Percentiles rank a stretch among this genome's conserved stretches.
These are phyloP conservation scores for Polypterus senegalus DNA, from an alignment of 2,113 vertebrate species.

Conservation along the genomic window DNA sequence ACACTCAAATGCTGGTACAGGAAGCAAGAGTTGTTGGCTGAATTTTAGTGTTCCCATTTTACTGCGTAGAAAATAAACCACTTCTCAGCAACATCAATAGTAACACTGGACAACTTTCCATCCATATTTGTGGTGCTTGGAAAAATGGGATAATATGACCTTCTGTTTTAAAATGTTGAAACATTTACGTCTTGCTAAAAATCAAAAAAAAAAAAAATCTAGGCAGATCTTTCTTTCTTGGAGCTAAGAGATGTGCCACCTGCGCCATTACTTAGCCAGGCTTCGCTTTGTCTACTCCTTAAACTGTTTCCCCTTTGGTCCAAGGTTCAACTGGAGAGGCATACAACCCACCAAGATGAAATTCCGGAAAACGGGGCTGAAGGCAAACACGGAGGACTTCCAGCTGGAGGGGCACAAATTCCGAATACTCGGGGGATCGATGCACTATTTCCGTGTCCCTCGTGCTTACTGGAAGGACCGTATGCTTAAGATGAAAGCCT, in stretches of 20 bases:
- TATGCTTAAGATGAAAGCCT: conserved; percentile 56
- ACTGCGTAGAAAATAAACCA: no score
- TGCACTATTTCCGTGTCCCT: conserved; percentile 80
- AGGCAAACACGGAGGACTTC: conserved; percentile 34
- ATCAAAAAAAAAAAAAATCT: no score
- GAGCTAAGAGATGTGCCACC: not conserved
- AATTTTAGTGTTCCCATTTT: no score
- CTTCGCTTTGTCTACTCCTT: not conserved
- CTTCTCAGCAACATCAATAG: no score
- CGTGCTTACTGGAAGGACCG: conserved; percentile 81
- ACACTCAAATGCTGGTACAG: no score
- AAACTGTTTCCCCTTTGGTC: not conserved
- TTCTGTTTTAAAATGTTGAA: no score
- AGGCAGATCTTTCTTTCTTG: no score
- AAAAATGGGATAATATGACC: no score
- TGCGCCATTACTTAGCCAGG: not conserved
- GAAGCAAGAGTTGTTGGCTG: no score
- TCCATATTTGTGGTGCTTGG: no score
- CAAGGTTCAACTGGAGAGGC: conserved; percentile 34
- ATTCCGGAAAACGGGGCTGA: conserved; percentile 33
- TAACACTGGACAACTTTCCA: no score
- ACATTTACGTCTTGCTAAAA: no score
- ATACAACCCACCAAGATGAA: conserved; percentile 28
- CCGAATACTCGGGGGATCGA: conserved; percentile 64
- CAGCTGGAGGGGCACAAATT: conserved; percentile 48